A percentile compares a stretch with the other conserved stretches of the same genome.
These are phyloP conservation scores for Tachycineta bicolor DNA, from an alignment of 2,113 vertebrate species.

Conservation along the genomic window DNA sequence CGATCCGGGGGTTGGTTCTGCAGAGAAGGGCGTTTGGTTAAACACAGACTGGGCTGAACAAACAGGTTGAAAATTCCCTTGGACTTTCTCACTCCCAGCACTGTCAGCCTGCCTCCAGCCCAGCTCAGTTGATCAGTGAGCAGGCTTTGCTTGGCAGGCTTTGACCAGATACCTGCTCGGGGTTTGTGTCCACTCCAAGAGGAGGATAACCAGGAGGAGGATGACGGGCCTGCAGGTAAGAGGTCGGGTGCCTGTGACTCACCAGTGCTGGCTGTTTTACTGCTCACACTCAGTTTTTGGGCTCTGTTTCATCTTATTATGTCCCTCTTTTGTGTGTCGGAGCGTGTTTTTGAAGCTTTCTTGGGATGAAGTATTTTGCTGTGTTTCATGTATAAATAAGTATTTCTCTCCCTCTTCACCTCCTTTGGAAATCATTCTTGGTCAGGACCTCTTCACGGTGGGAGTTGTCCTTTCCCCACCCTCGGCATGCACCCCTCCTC, in stretches of 20 bases:
- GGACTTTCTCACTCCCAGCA: constrained; percentile 69
- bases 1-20: not conserved
- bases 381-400: not conserved
- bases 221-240: constrained; percentile 90
- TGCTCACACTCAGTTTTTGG: not conserved
- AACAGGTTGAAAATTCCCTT: constrained; percentile 51
- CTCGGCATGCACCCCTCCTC: fast-evolving
- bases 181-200: not conserved
- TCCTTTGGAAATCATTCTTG: not conserved
- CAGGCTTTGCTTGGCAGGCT: not conserved
- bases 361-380: not conserved
- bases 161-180: not conserved
- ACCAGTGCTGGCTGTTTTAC: not conserved
- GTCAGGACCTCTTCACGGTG: not conserved
- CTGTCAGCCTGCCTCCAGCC: not conserved
- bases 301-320: not conserved
- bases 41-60: constrained; percentile 63
- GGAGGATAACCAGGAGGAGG: not conserved
- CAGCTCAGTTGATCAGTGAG: not conserved
- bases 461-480: not conserved
- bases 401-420: not conserved
- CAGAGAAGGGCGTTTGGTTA: constrained; percentile 72
- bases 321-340: not conserved
- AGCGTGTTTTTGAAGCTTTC: not conserved
- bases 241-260: fast-evolving